phyloP scores from a whole-genome alignment of 2,888 invertebrate species.

The Caenorhabditis auriculariae region DNA sequence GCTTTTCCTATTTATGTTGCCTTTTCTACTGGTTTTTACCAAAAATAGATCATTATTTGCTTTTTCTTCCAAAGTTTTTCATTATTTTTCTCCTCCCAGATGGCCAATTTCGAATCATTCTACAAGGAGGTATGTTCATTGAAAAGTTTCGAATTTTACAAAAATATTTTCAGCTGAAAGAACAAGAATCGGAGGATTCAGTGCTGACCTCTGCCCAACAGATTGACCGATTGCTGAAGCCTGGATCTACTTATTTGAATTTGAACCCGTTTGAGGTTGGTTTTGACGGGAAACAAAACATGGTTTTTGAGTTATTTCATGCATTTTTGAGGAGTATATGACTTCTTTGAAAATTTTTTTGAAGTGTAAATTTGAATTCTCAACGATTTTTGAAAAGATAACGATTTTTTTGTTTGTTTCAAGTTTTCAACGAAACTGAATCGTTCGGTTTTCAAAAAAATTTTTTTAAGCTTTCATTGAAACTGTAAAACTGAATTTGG shows the following conservation, averaged over 20 bases:
- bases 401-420: too few relatives aligned
- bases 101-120: slow-evolving; percentile 52
- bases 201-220: slow-evolving; percentile 94
- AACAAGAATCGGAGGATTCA: slow-evolving; percentile 95
- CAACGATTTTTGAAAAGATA: too few relatives aligned
- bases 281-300: too few relatives aligned
- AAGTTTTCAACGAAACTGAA: too few relatives aligned
- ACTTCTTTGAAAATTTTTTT: too few relatives aligned
- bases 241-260: slow-evolving; percentile 97
- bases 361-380: too few relatives aligned
- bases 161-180: slow-evolving; percentile 79
- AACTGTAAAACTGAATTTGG: too few relatives aligned
- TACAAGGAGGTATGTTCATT: slow-evolving; percentile 50
- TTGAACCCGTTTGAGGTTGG: slow-evolving; percentile 78
- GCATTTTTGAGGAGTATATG: too few relatives aligned
- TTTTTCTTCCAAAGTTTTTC: background rate
- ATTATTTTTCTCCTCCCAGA: background rate
- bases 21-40: background rate
- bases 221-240: slow-evolving; percentile 88
- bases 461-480: too few relatives aligned
- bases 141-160: background rate
- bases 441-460: too few relatives aligned
- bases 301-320: too few relatives aligned
- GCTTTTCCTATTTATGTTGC: background rate
- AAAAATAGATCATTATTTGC: background rate